Conservation (phyloP, 2,113 vertebrate genomes). For the Muntiacus muntjak region DNA sequence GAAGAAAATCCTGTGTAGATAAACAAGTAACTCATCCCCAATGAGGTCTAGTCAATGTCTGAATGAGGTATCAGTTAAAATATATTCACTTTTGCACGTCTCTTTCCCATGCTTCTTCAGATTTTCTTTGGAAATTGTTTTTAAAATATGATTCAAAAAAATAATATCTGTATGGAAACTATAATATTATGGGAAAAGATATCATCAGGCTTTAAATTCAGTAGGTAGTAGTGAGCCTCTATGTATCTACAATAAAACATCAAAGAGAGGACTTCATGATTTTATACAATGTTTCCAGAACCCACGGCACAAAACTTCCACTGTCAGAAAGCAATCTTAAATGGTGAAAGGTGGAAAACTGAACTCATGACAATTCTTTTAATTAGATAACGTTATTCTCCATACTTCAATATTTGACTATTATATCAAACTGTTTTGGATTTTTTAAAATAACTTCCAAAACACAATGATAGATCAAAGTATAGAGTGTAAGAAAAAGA, state of each 20-base stretch:
- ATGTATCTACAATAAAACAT: neutral
- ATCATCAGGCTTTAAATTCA: neutral
- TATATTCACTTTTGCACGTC: neutral
- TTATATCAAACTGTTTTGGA: neutral
- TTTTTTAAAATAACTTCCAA: neutral
- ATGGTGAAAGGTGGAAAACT: neutral
- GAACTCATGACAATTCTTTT: neutral
- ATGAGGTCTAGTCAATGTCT: neutral
- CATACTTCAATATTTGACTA: neutral
- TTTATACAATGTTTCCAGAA: neutral
- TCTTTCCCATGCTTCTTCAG: neutral
- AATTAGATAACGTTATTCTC: neutral
- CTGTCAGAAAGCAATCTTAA: neutral
- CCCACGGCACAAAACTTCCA: neutral
- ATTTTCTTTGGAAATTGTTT: neutral
- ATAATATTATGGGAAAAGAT: neutral
- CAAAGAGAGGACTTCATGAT: accelerated
- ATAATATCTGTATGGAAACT: neutral
- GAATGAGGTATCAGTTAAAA: conserved; percentile 41
- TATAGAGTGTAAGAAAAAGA: neutral
- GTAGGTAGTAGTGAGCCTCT: accelerated
- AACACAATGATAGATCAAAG: neutral
- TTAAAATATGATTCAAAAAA: neutral
- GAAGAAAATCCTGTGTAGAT: conserved; percentile 18
- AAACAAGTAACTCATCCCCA: conserved; percentile 41